Evolutionary conservation across 2,113 vertebrate genomes (phyloP).

Genomic region (Tinamus guttatus): DNA sequence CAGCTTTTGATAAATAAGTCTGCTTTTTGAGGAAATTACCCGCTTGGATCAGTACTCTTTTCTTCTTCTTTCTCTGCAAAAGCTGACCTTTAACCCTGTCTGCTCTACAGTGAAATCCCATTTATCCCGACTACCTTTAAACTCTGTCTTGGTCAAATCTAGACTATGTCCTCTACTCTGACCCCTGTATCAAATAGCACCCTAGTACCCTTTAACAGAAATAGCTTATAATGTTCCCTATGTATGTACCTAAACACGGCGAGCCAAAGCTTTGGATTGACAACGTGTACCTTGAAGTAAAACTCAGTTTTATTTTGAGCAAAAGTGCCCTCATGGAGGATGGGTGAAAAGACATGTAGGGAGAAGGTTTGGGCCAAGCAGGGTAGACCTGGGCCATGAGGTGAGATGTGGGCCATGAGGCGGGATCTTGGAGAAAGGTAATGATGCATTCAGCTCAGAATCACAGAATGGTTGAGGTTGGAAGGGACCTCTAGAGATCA

Average conservation of each 20-base stretch:
- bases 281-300: background rate
- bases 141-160: slow-evolving; percentile 50
- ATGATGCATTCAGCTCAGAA: background rate
- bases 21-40: slow-evolving; percentile 65
- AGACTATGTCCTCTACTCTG: slow-evolving; percentile 6
- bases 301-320: background rate
- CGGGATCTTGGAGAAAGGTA: background rate
- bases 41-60: slow-evolving; percentile 55
- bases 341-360: background rate
- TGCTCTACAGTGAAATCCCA: slow-evolving; percentile 37
- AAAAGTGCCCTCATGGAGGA: background rate
- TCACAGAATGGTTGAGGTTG: too few relatives aligned
- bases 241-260: background rate
- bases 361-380: background rate
- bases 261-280: background rate
- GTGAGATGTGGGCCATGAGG: background rate
- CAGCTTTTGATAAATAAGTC: slow-evolving; percentile 66
- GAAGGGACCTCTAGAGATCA: too few relatives aligned
- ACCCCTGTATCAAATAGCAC: slow-evolving; percentile 9
- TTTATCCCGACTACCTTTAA: slow-evolving; percentile 53
- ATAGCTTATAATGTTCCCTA: background rate
- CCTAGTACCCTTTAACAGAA: slow-evolving; percentile 3
- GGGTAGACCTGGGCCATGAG: background rate
- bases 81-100: slow-evolving; percentile 53
- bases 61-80: slow-evolving; percentile 29